Percentiles rank a stretch among this genome's conserved stretches.
Evolutionary conservation across 92 coral and sea anemone genomes (phyloP).

Genomic region (Phenganax stokvisi): DNA sequence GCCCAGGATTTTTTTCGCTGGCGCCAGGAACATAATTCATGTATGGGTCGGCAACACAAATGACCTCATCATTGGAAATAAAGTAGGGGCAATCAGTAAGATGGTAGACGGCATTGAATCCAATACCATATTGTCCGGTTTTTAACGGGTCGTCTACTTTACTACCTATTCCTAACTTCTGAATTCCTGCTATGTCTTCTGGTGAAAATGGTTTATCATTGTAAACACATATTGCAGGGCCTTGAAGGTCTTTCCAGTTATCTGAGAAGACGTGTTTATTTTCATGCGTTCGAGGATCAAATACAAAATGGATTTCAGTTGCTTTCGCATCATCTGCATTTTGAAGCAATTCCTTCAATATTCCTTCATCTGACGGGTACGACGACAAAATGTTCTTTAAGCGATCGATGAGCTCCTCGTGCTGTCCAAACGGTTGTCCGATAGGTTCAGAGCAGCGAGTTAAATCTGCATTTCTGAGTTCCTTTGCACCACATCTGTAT

Average conservation of each 20-base stretch:
- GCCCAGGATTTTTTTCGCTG: conserved; percentile 57
- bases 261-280: conserved; percentile 52
- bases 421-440: conserved; percentile 75
- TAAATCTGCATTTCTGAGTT: conserved; percentile 54
- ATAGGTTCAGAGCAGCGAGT: conserved; percentile 55
- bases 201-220: conserved; percentile 75
- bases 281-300: conserved; percentile 65
- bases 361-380: conserved; percentile 76
- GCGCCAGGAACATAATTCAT: conserved; percentile 72
- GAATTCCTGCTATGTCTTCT: conserved; percentile 76
- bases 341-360: conserved; percentile 84
- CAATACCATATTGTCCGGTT: conserved; percentile 93
- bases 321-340: conserved; percentile 93
- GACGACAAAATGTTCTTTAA: conserved; percentile 60
- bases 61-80: conserved; percentile 66
- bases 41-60: conserved; percentile 78
- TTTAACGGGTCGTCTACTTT: conserved; percentile 35
- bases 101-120: conserved; percentile 88
- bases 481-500: conserved; percentile 59
- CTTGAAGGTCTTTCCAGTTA: conserved; percentile 73
- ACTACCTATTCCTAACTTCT: conserved; percentile 45
- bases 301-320: conserved; percentile 72
- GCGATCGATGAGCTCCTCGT: conserved; percentile 73
- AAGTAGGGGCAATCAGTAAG: conserved; percentile 86
- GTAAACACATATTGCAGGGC: conserved; percentile 92